A percentile compares a stretch with the other conserved stretches of the same genome.
phyloP scores from a whole-genome alignment of 2,888 invertebrate genomes.

The Acleris sparsana region DNA sequence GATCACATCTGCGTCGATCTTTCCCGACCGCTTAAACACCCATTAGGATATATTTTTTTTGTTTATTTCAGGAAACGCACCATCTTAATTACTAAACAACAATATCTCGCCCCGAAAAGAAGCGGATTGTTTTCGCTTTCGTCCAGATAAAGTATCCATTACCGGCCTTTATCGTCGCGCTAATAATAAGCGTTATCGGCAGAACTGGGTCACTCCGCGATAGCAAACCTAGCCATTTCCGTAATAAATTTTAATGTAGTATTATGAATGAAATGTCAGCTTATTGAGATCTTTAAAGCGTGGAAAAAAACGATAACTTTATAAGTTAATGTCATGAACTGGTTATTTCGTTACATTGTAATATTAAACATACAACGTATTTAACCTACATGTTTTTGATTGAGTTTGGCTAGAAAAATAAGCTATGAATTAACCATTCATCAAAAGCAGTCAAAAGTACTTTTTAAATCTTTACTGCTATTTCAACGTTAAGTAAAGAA shows the following conservation, averaged over 20 bases:
- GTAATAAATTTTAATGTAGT: constrained; percentile 21
- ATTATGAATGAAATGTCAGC: constrained; percentile 13
- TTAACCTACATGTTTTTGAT: too few relatives aligned
- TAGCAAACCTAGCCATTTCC: constrained; percentile 39
- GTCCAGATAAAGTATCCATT: constrained; percentile 55
- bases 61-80: constrained; percentile 58
- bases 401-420: too few relatives aligned
- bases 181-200: constrained; percentile 72
- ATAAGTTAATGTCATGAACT: too few relatives aligned
- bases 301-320: background rate
- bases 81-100: constrained; percentile 55
- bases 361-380: too few relatives aligned
- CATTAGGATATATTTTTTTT: too few relatives aligned
- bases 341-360: too few relatives aligned
- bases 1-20: too few relatives aligned
- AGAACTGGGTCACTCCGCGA: constrained; percentile 49
- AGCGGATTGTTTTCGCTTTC: constrained; percentile 67
- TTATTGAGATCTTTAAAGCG: constrained; percentile 2
- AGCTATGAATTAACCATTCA: too few relatives aligned
- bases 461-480: too few relatives aligned
- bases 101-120: constrained; percentile 54
- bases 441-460: too few relatives aligned
- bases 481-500: too few relatives aligned
- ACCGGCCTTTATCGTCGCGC: constrained; percentile 62
- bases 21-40: too few relatives aligned